These are phyloP conservation scores for Gymnocheta viridis DNA, from an alignment of 2,888 invertebrate species.

Conservation along the genomic window DNA sequence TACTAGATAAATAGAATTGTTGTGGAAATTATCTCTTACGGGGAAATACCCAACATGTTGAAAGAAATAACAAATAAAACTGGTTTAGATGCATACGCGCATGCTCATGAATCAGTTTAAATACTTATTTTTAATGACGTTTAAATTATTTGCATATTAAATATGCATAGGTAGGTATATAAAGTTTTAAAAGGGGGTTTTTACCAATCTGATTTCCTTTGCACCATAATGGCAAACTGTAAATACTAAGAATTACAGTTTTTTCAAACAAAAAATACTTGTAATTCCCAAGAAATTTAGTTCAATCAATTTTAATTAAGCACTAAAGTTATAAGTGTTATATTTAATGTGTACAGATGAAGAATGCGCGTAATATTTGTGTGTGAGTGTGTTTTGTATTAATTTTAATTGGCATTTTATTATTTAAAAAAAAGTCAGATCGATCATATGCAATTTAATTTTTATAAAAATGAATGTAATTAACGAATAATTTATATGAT, in stretches of 20 bases:
- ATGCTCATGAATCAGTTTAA: conserved; percentile 10
- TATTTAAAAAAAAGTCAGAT: conserved; percentile 12
- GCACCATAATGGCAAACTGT: not conserved
- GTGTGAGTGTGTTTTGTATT: not conserved
- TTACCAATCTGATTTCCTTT: not conserved
- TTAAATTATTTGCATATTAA: conserved; percentile 30
- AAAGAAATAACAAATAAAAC: conserved; percentile 19
- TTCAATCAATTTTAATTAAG: not conserved
- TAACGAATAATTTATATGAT: not conserved
- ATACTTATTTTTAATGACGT: not conserved
- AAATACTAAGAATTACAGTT: not conserved
- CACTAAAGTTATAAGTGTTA: not conserved
- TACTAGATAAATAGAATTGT: not conserved
- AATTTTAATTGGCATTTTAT: not conserved
- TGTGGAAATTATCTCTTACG: not conserved
- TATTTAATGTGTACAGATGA: not conserved
- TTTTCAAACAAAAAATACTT: not conserved
- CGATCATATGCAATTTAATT: not conserved
- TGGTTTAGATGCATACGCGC: conserved; percentile 16
- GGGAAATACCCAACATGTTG: conserved; percentile 47
- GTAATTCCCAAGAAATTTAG: conserved; percentile 1
- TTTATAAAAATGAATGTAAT: not conserved
- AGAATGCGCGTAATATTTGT: not conserved
- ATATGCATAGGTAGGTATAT: not conserved
- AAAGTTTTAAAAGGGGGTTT: conserved; percentile 37